phyloP scores from a whole-genome alignment of 2,113 vertebrate genomes.

The Dissostichus mawsoni region DNA sequence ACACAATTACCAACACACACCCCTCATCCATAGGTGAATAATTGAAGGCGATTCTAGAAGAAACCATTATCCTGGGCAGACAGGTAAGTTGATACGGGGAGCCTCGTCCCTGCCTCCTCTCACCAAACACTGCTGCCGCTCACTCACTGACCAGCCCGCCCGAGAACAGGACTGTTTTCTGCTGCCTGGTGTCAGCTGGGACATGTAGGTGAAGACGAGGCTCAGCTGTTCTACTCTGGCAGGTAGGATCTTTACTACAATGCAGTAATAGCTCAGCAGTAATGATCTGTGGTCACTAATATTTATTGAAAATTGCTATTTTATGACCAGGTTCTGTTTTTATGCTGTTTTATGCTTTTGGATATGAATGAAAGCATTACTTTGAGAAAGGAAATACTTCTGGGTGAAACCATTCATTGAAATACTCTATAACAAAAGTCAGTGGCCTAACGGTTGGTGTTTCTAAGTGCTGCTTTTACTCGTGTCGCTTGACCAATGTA shows the following conservation, averaged over 20 bases:
- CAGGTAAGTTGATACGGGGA: constrained; percentile 89
- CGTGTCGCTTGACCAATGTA: background rate
- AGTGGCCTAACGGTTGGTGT: background rate
- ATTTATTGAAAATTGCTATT: background rate
- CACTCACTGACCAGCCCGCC: constrained; percentile 20
- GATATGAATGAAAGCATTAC: background rate
- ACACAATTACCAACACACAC: background rate
- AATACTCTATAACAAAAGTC: background rate
- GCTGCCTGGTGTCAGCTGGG: constrained; percentile 35
- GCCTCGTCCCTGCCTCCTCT: constrained; percentile 40
- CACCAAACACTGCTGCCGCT: constrained; percentile 30
- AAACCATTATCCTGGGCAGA: constrained; percentile 89
- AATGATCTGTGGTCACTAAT: background rate
- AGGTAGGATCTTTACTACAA: constrained; percentile 51
- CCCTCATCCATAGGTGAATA: constrained; percentile 85
- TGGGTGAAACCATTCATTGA: background rate
- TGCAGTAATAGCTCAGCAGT: background rate
- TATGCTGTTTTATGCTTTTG: background rate
- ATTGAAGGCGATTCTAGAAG: constrained; percentile 90
- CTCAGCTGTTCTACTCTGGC: constrained; percentile 29
- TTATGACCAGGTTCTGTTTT: background rate
- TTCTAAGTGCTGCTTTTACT: constrained; percentile 1
- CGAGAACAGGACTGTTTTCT: constrained; percentile 25
- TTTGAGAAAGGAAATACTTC: background rate
- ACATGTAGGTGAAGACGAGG: constrained; percentile 44